A percentile compares a stretch with the other conserved stretches of the same genome.
These are phyloP conservation scores for Pharmacophagus antenor DNA, from an alignment of 2,888 invertebrate species.

Conservation along the genomic window DNA sequence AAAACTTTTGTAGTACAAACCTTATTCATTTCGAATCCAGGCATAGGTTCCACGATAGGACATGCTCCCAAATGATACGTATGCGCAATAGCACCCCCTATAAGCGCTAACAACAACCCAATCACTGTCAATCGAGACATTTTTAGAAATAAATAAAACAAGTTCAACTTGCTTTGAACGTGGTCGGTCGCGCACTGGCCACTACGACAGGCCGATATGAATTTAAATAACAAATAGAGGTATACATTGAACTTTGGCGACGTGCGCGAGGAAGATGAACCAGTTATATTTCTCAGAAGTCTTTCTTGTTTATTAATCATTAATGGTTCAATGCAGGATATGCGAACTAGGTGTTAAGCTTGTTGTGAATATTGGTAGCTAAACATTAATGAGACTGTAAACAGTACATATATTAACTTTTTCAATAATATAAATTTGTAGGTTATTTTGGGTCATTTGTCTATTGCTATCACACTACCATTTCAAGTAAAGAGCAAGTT, in stretches of 20 bases:
- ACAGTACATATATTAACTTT: no score
- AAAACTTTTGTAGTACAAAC: constrained; percentile 68
- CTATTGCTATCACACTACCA: not conserved
- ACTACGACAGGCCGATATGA: constrained; percentile 1
- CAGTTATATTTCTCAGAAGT: constrained; percentile 24
- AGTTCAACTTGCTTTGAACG: constrained; percentile 11
- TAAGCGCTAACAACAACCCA: constrained; percentile 49
- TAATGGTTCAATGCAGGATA: constrained; percentile 14
- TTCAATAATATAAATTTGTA: not conserved
- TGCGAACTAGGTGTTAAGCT: constrained; percentile 2
- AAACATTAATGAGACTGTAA: not conserved
- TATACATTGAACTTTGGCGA: constrained; percentile 22
- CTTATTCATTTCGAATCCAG: constrained; percentile 86
- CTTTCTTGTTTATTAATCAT: constrained; percentile 9
- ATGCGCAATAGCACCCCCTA: constrained; percentile 71
- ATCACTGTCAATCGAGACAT: constrained; percentile 47
- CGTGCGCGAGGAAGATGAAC: constrained; percentile 10
- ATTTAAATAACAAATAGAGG: constrained; percentile 28
- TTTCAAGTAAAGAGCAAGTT: not conserved
- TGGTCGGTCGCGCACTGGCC: constrained; percentile 24
- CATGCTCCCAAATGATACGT: constrained; percentile 88
- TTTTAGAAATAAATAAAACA: constrained; percentile 32
- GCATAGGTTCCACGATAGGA: constrained; percentile 86
- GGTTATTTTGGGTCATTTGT: not conserved
- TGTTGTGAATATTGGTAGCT: not conserved